phyloP scores from a whole-genome alignment of 2,797 vertebrate species.

The Pseudochirops cupreus region DNA sequence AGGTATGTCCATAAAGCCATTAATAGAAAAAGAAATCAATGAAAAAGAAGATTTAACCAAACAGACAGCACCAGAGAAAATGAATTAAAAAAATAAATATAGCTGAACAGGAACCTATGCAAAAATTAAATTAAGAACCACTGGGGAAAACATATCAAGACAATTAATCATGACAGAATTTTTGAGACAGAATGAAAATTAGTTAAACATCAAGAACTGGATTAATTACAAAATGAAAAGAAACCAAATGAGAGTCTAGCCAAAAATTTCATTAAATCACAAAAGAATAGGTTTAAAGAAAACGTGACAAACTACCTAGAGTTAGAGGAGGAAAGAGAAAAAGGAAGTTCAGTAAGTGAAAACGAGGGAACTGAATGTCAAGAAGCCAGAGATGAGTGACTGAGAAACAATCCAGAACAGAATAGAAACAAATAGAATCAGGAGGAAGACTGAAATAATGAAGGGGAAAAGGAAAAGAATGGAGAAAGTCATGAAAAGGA shows the following conservation, averaged over 20 bases:
- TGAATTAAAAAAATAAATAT: not conserved
- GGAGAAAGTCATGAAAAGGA: constrained; percentile 52
- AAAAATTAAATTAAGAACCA: not conserved
- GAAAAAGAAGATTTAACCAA: not conserved
- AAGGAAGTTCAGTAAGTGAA: not conserved
- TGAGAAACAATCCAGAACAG: constrained; percentile 5
- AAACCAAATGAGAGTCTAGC: constrained; percentile 13
- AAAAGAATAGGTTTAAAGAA: constrained; percentile 43
- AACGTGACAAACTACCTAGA: constrained; percentile 32
- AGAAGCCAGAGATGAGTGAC: constrained; percentile 7
- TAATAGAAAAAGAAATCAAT: constrained; percentile 4
- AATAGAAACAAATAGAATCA: constrained; percentile 56
- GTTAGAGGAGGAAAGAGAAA: constrained; percentile 30
- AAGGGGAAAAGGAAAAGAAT: constrained; percentile 49
- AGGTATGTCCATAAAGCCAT: not conserved
- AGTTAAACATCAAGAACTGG: not conserved
- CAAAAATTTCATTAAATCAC: not conserved
- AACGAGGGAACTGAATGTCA: constrained; percentile 20
- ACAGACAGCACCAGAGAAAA: not conserved
- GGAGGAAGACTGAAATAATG: constrained; percentile 51
- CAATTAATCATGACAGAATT: constrained; percentile 21
- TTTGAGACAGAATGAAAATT: constrained; percentile 49
- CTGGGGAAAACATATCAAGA: constrained; percentile 23
- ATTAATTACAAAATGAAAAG: constrained; percentile 33
- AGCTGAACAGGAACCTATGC: not conserved